Conservation (phyloP, 2,888 invertebrate species). For the Tipula unca region DNA sequence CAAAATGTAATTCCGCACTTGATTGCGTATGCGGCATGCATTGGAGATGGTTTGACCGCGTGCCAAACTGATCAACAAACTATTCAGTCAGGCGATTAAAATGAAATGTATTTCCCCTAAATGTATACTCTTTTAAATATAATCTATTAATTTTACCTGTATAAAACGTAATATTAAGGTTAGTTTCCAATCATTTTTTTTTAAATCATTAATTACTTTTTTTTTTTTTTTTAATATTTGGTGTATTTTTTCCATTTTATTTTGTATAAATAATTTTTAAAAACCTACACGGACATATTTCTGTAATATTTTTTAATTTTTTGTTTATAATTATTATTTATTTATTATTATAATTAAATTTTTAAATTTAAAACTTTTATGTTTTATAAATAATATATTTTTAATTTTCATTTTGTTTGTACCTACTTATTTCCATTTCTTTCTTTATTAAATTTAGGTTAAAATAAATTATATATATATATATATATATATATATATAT, state of each 20-base stretch:
- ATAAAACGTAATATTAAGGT: not conserved
- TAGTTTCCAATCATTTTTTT: not conserved
- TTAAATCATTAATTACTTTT: not conserved
- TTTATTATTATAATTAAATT: constrained; percentile 3
- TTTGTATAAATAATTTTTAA: constrained; percentile 18
- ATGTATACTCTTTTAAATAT: not conserved
- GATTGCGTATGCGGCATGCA: constrained; percentile 37
- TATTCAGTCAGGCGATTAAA: not conserved
- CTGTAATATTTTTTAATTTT: not conserved
- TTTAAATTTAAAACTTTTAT: not conserved
- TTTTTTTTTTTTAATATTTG: not conserved
- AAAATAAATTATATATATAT: not conserved
- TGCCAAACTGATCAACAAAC: not conserved
- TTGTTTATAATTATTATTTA: not conserved
- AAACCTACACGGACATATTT: constrained; percentile 18
- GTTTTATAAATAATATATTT: not conserved
- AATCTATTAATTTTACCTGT: not conserved
- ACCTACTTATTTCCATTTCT: constrained; percentile 16
- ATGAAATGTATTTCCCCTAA: not conserved
- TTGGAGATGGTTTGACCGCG: constrained; percentile 31
- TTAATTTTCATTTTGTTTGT: not conserved
- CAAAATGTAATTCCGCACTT: constrained; percentile 51
- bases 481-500: too few relatives aligned
- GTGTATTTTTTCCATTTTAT: constrained; percentile 1
- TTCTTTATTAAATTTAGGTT: not conserved